phyloP scores from a whole-genome alignment of 2,888 invertebrate genomes.

The Xestobium rufovillosum region DNA sequence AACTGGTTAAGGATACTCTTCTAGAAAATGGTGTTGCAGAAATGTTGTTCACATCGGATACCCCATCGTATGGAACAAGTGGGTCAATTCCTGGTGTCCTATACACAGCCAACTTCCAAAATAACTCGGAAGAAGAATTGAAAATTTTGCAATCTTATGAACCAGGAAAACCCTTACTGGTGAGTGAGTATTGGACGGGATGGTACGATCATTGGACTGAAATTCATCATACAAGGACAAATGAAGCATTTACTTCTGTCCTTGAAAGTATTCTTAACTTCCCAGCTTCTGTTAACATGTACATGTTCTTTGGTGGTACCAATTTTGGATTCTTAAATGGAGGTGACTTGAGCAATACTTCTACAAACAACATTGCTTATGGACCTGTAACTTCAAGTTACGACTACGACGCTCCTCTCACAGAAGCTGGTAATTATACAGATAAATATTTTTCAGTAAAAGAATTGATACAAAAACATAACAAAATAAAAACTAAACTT shows the following conservation, averaged over 20 bases:
- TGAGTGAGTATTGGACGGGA: constrained; percentile 52
- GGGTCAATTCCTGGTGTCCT: constrained; percentile 28
- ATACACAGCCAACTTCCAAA: constrained; percentile 47
- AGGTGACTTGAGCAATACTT: constrained; percentile 22
- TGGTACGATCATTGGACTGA: constrained; percentile 53
- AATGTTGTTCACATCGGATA: constrained; percentile 43
- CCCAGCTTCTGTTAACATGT: constrained; percentile 69
- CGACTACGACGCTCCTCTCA: constrained; percentile 77
- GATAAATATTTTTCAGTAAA: constrained; percentile 51
- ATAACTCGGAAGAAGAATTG: constrained; percentile 39
- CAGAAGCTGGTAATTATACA: constrained; percentile 84
- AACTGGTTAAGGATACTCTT: constrained; percentile 37
- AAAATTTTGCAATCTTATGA: constrained; percentile 40
- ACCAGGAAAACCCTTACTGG: constrained; percentile 47
- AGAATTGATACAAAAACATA: constrained; percentile 42
- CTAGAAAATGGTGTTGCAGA: constrained; percentile 39
- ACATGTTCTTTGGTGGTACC: constrained; percentile 88
- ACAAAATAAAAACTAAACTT: constrained; percentile 32
- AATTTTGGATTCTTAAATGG: constrained; percentile 65
- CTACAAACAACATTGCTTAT: constrained; percentile 18
- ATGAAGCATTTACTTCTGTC: constrained; percentile 23
- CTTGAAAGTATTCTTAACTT: constrained; percentile 29
- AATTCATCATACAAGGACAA: constrained; percentile 25
- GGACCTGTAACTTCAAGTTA: constrained; percentile 41
- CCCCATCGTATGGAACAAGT: constrained; percentile 16